phyloP scores from a whole-genome alignment of 1,140 invertebrate genomes.

The Platorchestia sp. region DNA sequence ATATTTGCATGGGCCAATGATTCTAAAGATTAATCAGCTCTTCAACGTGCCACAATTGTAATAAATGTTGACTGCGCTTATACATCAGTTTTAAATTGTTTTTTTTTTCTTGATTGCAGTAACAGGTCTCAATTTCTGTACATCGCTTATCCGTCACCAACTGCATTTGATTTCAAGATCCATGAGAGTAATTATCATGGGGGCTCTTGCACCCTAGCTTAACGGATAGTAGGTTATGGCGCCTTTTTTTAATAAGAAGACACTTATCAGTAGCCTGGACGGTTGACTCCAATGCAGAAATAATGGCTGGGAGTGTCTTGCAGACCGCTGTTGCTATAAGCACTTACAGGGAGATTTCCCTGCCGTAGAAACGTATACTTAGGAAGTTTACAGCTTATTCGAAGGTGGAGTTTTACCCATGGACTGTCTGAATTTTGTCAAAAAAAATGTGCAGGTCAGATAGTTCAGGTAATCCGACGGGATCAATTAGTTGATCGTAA shows the following conservation, averaged over 20 bases:
- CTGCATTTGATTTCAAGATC: not conserved
- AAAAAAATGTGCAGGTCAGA: not conserved
- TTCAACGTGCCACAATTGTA: not conserved
- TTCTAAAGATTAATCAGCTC: not conserved
- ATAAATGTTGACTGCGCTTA: too few species aligned
- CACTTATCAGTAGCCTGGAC: not conserved
- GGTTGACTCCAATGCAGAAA: not conserved
- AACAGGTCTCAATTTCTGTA: not conserved
- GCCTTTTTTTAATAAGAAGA: not conserved
- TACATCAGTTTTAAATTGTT: not conserved
- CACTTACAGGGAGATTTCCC: not conserved
- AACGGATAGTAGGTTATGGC: not conserved
- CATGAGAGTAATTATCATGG: not conserved
- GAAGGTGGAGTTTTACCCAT: not conserved
- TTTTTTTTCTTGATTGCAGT: not conserved
- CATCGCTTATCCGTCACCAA: not conserved
- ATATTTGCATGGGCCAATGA: too few species aligned
- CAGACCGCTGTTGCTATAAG: not conserved
- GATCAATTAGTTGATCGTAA: not conserved
- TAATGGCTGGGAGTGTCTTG: not conserved
- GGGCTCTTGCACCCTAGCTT: not conserved
- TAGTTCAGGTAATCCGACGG: too few species aligned
- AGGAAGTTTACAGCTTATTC: not conserved
- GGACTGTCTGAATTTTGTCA: not conserved
- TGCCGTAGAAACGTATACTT: not conserved